Evolutionary conservation across 2,888 invertebrate genomes (phyloP).

Genomic region (Tetranychus piercei): DNA sequence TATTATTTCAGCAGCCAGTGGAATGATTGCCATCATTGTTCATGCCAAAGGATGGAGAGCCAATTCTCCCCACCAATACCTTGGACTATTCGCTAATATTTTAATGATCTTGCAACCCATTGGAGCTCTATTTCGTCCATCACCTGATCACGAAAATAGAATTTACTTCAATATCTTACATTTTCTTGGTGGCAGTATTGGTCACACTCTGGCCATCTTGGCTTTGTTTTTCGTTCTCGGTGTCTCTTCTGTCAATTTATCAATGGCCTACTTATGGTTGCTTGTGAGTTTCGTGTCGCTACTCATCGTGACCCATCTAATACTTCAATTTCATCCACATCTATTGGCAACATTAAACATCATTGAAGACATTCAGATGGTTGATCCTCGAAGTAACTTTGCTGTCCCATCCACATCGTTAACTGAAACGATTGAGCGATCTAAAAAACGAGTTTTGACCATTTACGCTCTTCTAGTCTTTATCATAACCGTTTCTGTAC

Average conservation of each 20-base stretch:
- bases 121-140: slow-evolving; percentile 65
- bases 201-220: slow-evolving; percentile 51
- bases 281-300: slow-evolving; percentile 70
- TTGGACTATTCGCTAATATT: slow-evolving; percentile 16
- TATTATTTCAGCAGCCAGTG: slow-evolving; percentile 56
- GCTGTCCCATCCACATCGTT: no score
- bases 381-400: no score
- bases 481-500: no score
- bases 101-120: slow-evolving; percentile 53
- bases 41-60: slow-evolving; percentile 41
- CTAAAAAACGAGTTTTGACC: no score
- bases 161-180: slow-evolving; percentile 78
- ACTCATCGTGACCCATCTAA: slow-evolving; percentile 67
- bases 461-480: no score
- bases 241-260: slow-evolving; percentile 63
- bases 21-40: slow-evolving; percentile 60
- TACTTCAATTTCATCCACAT: slow-evolving; percentile 38
- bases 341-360: not conserved
- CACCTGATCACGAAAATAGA: slow-evolving; percentile 57
- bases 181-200: slow-evolving; percentile 67
- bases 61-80: slow-evolving; percentile 13
- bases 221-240: slow-evolving; percentile 44
- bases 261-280: slow-evolving; percentile 69
- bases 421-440: no score
- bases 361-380: no score